These are phyloP conservation scores for Glossophaga mutica DNA, from an alignment of 2,797 vertebrate genomes.

Conservation along the genomic window DNA sequence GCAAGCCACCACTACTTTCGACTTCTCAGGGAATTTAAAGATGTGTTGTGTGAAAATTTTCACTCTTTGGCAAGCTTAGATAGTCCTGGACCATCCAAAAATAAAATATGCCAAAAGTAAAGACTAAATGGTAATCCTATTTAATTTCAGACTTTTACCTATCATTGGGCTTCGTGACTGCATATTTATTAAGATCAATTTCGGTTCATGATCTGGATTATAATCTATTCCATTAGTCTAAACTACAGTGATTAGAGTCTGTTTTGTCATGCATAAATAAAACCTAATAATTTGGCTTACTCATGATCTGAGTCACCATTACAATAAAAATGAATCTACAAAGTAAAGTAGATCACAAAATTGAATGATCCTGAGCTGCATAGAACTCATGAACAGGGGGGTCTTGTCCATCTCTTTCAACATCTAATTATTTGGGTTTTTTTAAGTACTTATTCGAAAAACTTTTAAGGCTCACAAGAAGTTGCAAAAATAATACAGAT, in stretches of 20 bases:
- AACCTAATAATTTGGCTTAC: neutral
- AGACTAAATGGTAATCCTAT: constrained; percentile 67
- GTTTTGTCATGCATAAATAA: neutral
- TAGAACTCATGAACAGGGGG: neutral
- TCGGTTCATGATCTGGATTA: neutral
- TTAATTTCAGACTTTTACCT: constrained; percentile 55
- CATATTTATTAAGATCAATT: constrained; percentile 5
- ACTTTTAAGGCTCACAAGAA: neutral
- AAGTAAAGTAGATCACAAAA: neutral
- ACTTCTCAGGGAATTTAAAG: constrained; percentile 58
- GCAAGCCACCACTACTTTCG: constrained; percentile 57
- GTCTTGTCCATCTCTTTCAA: neutral
- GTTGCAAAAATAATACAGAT: neutral
- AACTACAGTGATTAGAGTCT: neutral
- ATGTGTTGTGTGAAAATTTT: constrained; percentile 58
- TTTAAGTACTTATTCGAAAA: neutral
- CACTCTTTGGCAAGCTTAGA: constrained; percentile 51
- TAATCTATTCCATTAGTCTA: neutral
- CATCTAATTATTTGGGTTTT: neutral
- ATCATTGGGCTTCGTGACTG: neutral
- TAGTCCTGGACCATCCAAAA: constrained; percentile 41
- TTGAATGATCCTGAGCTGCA: neutral
- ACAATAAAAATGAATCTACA: constrained; percentile 31
- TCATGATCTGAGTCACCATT: neutral
- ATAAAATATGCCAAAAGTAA: constrained; percentile 63